Base-by-base conservation (phyloP, 2,797 vertebrate species). In the Hypotaenidia philippensis region DNA sequence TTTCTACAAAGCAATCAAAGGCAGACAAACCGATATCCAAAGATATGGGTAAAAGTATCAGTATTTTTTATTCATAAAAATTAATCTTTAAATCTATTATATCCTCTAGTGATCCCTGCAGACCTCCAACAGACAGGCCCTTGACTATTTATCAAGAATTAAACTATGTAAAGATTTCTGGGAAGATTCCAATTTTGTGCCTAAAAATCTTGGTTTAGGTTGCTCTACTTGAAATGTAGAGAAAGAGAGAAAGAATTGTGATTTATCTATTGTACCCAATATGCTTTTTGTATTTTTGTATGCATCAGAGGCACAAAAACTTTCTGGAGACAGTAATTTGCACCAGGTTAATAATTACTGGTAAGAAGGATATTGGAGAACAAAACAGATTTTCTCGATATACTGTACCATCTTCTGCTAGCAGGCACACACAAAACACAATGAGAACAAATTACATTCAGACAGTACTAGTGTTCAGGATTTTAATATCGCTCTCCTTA, bases 381-480 rank as follows among this genome's bases (percentile, higher is more conserved):
- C 17, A 91, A 87, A 53, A 79, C 2, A 50, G 27, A 70, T 90
- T 70, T 84, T 79, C 81, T 92, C 57, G 92, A 36, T 70, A 89
- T n/a, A 83, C 64, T 34, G 13, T 74, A 82, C 56, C 61, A 79
- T 78, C 76, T 55, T 90, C 57, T 2, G 25, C 49, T 55, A 91
- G 60, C 53, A 93, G 59, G 49, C 64, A 87, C 87, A 93, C 59
- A 94, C 71, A 79, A 89, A 94, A 90, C 40, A 95, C 85, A 91
- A 45, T 47, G 45, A 90, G 93, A 93, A 92, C 40, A 93, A 95
- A 95, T 92, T 89, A 90, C 72, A 94, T 94, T 91, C 85, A 95
- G 65, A 61, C 2, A 5, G 65, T 80, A 81, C 87, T 76, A 57
- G 76, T 36, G 53, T 89, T 93, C 80, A 70, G 56, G 64, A 93